Evolutionary conservation across 2,888 invertebrate genomes (phyloP), one percentile per base, ranked within the genome.

Genomic region (Dynastes grantii): DNA sequence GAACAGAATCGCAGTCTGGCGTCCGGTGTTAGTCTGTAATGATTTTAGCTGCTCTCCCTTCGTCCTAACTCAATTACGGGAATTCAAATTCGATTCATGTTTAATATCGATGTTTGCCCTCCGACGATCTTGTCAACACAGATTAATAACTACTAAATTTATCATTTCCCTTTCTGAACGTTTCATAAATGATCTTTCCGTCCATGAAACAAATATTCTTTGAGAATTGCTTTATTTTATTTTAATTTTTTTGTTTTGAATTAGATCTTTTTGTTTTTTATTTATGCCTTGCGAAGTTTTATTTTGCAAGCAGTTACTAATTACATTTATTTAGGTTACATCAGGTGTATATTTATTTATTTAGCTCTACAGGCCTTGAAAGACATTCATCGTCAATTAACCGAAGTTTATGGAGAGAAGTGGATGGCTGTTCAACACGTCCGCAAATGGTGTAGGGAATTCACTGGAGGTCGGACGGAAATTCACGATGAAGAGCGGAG

Each of bases 31-130:
- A 81, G 84, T 79, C 80, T 79, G 77, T 83, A 84, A 84, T 79
- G 80, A 80, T 80, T 78, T 84, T 84, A 83, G 76, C 79, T 22
- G 64, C 68, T 78, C 81, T 82, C 81, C 80, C 82, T 82, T 81
- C 81, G 79, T 58, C 77, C 68, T 83, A 84, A 84, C 81, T 81
- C 81, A 77, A 82, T 83, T 84, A 84, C 83, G 75, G 79, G 80
- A 81, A 84, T 84, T 84, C 83, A 83, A 83, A 83, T 84, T 84
- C 81, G 83, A 84, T 83, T 84, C 84, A 80, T 81, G 81, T 84
- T 83, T 83, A 83, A 84, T 83, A 83, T 84, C 82, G 83, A 83
- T 83, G 84, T 83, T 83, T 83, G 81, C 82, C 73, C 73, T 53
- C 37, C 73, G 80, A 81, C 81, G 82, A 82, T 84, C 83, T 80